Conservation (phyloP, 2,797 vertebrate species). For the Botia kubotai region DNA sequence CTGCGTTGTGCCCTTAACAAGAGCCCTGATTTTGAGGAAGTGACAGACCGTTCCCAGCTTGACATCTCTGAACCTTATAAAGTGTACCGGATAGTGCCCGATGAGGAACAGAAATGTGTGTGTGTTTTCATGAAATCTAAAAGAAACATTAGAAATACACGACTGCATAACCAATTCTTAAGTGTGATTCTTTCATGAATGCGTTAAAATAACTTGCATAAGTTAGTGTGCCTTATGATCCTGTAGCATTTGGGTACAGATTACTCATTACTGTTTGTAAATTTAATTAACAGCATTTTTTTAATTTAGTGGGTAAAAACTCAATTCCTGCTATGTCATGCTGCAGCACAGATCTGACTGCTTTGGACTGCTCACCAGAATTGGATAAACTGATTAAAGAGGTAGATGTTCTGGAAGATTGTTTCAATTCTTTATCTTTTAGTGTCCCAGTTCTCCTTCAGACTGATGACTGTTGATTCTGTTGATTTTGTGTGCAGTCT, state of each 20-base stretch:
- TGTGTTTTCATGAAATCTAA: conserved; percentile 50
- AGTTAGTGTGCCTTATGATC: too few species aligned
- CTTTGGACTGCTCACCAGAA: conserved; percentile 87
- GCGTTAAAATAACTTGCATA: background rate
- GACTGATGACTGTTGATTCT: background rate
- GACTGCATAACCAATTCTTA: background rate
- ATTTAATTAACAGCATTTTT: background rate
- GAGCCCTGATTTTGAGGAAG: conserved; percentile 98
- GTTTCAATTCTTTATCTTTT: background rate
- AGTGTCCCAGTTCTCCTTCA: background rate
- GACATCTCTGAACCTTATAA: conserved; percentile 99
- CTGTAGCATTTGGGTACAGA: background rate
- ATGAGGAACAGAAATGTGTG: conserved; percentile 94
- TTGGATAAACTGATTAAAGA: conserved; percentile 91
- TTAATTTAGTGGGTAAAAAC: conserved; percentile 77
- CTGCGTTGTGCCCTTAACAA: conserved; percentile 98
- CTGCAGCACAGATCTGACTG: conserved; percentile 70
- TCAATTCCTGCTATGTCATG: conserved; percentile 62
- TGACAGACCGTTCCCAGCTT: conserved; percentile 93
- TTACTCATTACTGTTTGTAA: too few species aligned
- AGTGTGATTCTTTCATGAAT: background rate
- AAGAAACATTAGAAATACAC: conserved; percentile 24
- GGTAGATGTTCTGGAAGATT: conserved; percentile 68
- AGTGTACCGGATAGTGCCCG: conserved; percentile 95
- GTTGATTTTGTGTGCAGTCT: conserved; percentile 51